Evolutionary conservation across 2,797 vertebrate species (phyloP).

Genomic region (Hybognathus amarus): DNA sequence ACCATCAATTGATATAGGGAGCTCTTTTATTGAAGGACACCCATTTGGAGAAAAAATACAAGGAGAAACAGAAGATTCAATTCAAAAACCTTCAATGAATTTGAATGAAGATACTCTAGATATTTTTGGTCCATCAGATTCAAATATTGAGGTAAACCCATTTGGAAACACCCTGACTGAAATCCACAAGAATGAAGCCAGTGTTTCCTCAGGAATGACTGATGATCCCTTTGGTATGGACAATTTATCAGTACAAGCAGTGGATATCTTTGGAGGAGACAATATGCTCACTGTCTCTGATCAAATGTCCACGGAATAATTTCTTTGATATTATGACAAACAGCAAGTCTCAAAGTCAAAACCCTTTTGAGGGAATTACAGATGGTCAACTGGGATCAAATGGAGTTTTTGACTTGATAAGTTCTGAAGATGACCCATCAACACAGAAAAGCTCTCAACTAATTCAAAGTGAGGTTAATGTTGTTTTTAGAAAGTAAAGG

Average conservation of each 20-base stretch:
- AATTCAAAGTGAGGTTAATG: constrained; percentile 33
- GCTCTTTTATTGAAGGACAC: constrained; percentile 33
- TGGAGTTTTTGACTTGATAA: constrained; percentile 68
- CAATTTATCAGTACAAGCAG: constrained; percentile 33
- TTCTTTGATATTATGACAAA: constrained; percentile 33
- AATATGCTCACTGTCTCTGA: constrained; percentile 38
- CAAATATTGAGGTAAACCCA: constrained; percentile 38
- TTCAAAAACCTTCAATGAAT: constrained; percentile 36
- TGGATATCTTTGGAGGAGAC: constrained; percentile 34
- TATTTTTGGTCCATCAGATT: constrained; percentile 46
- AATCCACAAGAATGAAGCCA: constrained; percentile 33
- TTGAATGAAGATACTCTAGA: constrained; percentile 37
- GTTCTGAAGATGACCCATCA: constrained; percentile 56
- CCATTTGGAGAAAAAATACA: background rate
- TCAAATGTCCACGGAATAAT: background rate
- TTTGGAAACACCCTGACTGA: constrained; percentile 26
- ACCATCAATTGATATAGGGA: background rate
- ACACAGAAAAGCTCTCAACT: constrained; percentile 21
- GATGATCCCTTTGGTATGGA: constrained; percentile 46
- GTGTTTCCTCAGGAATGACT: constrained; percentile 37
- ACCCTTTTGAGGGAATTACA: constrained; percentile 43
- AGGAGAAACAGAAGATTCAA: background rate
- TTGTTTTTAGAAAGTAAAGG: background rate
- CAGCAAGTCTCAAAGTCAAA: constrained; percentile 24
- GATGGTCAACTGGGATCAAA: constrained; percentile 40